phyloP scores from a whole-genome alignment of 1,140 invertebrate genomes.

The Camponotus floridanus region DNA sequence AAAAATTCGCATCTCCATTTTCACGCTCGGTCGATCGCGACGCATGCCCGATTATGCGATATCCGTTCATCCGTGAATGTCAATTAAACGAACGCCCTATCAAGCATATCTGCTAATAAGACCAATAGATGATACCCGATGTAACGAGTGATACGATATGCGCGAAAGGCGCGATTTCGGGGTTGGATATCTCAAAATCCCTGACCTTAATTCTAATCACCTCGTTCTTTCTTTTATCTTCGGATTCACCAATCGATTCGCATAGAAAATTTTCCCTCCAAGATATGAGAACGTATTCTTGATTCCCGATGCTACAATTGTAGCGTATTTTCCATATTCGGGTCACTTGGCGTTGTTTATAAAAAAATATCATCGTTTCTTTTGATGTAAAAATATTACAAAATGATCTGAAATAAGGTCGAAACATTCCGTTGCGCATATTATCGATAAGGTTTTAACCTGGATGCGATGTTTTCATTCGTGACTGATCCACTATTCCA shows the following conservation, averaged over 20 bases:
- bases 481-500: no score
- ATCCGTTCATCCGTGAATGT: conserved; percentile 32
- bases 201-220: neutral
- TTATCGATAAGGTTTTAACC: no score
- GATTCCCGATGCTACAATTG: neutral
- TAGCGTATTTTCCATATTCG: no score
- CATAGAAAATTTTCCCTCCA: neutral
- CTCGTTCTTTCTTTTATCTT: neutral
- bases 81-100: conserved; percentile 39
- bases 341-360: no score
- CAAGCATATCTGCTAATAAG: neutral
- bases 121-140: conserved; percentile 32
- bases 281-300: neutral
- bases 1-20: conserved; percentile 12
- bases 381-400: no score
- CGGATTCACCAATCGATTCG: no score
- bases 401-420: no score
- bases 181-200: neutral
- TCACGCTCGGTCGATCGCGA: neutral
- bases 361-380: no score
- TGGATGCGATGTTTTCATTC: no score
- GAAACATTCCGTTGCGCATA: no score
- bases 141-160: conserved; percentile 20
- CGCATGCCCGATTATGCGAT: conserved; percentile 22
- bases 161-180: neutral